Conservation (phyloP, 2,888 invertebrate genomes). For the Watsonalla cultraria region DNA sequence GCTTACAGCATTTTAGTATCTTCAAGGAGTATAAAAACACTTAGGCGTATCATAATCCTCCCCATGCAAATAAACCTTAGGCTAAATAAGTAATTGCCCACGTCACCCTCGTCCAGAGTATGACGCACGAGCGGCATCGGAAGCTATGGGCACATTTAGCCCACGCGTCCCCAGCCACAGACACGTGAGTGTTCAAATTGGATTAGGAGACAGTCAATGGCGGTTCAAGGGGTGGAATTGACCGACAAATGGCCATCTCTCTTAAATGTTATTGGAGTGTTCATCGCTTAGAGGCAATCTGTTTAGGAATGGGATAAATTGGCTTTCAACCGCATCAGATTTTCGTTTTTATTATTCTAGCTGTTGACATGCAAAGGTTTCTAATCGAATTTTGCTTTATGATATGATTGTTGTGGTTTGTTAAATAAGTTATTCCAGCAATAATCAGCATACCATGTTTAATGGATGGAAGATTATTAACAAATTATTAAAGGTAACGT, state of each 20-base stretch:
- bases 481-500: too few relatives aligned
- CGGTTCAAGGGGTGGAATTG: conserved; percentile 17
- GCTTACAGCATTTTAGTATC: too few relatives aligned
- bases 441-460: too few relatives aligned
- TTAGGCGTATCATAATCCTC: too few relatives aligned
- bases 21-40: too few relatives aligned
- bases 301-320: too few relatives aligned
- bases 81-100: conserved; percentile 20
- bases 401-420: too few relatives aligned
- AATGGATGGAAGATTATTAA: too few relatives aligned
- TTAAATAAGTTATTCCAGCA: too few relatives aligned
- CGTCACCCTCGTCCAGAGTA: conserved; percentile 40
- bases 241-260: conserved; percentile 18
- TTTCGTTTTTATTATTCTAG: not conserved
- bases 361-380: conserved; percentile 10
- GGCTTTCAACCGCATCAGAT: too few relatives aligned
- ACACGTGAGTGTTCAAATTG: conserved; percentile 34
- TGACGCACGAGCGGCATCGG: conserved; percentile 54
- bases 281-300: conserved; percentile 9
- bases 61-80: too few relatives aligned
- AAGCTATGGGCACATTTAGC: conserved; percentile 44
- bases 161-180: conserved; percentile 33
- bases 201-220: conserved; percentile 38
- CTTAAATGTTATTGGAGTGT: conserved; percentile 21
- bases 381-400: conserved; percentile 34